Evolutionary conservation across 2,888 invertebrate species (phyloP), one percentile per base, ranked within the genome.

Genomic region (Balanococcus diminutus): DNA sequence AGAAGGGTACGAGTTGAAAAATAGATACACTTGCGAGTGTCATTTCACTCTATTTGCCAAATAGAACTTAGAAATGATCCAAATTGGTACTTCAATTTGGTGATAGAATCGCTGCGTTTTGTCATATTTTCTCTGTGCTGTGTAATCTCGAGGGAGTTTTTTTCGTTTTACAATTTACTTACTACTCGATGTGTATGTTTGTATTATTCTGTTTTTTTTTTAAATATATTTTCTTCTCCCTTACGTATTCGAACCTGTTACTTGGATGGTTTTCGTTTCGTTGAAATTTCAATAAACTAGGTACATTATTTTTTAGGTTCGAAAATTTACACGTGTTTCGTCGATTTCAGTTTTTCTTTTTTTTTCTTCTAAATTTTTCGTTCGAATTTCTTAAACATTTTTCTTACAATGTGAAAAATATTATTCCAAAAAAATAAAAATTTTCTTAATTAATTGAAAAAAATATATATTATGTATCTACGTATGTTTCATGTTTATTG

Each of bases 61-160:
- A 67, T n/a, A n/a, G n/a, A n/a, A n/a, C n/a, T n/a, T 28, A 67
- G 28, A 67, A 67, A 4, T 28, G 25, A 25, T 67, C 28, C 28
- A 67, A 67, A 67, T 67, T 67, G 51, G 61, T 67, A 67, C 61
- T 28, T 67, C 51, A 67, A 28, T 67, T 67, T 28, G 61, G n/a
- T 14, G 61, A 67, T 67, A 67, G 61, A 28, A 25, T 67, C 51
- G 61, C 61, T 25, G 5, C 22, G n/a, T 28, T 67, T 67, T 28
- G 14, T 67, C 61, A 67, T 67, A 67, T 67, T 67, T 67, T 67
- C 51, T 51, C 51, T 8, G 9, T 51, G 19, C 3, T 51, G 19
- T 19, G 2, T 5, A 28, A 56, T 22, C 61, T 25, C 61, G 61
- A 9, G 61, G 61, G 61, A 28, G 11, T 67, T 67, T 67, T 67